Percentiles rank a stretch among this genome's conserved stretches.
Evolutionary conservation across 2,113 vertebrate species (phyloP).

Genomic region (Pomatorhinus ruficollis): DNA sequence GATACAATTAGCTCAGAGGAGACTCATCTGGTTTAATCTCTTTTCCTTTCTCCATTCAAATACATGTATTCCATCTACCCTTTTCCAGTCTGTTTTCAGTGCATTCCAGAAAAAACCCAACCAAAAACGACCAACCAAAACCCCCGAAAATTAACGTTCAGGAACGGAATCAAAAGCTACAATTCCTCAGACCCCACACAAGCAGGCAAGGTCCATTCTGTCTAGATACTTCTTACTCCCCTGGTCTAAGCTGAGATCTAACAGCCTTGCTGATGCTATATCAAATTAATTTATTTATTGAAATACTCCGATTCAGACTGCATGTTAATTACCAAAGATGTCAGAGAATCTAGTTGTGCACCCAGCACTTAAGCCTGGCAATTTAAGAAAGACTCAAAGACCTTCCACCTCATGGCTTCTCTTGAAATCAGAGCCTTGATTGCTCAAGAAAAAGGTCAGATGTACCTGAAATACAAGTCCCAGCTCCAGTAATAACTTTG

Average conservation of each 20-base stretch:
- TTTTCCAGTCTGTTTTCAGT: not conserved
- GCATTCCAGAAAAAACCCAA: not conserved
- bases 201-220: not conserved
- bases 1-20: not conserved
- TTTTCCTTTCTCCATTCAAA: slow-evolving; percentile 29
- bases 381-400: not conserved
- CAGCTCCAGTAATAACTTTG: not conserved
- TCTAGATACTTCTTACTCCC: not conserved
- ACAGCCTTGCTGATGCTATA: not conserved
- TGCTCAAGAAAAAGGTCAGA: not conserved
- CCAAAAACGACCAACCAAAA: not conserved
- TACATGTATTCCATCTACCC: not conserved
- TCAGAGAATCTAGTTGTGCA: not conserved
- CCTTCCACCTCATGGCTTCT: not conserved
- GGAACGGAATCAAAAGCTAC: not conserved
- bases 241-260: not conserved
- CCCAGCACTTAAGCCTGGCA: not conserved
- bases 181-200: not conserved
- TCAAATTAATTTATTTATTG: not conserved
- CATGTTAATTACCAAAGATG: no score
- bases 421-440: not conserved
- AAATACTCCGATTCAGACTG: not conserved
- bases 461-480: not conserved
- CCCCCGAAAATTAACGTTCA: not conserved
- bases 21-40: not conserved